phyloP scores from a whole-genome alignment of 2,888 invertebrate species.

The Horisme vitalbata region DNA sequence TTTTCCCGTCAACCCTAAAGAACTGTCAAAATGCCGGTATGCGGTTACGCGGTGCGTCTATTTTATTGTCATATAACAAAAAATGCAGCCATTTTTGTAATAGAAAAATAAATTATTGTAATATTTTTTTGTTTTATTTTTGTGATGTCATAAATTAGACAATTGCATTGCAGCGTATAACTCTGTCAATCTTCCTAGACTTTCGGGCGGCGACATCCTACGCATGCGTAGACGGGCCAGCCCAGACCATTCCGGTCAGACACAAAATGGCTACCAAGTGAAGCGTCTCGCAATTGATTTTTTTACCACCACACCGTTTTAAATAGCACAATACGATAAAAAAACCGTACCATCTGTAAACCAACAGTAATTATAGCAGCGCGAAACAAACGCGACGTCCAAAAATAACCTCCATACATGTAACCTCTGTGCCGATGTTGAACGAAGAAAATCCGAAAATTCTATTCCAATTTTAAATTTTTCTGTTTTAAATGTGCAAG shows the following conservation, averaged over 20 bases:
- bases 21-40: neutral
- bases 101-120: neutral
- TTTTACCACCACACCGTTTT: constrained; percentile 57
- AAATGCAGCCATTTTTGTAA: too few relatives aligned
- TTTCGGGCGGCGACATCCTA: constrained; percentile 47
- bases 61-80: too few relatives aligned
- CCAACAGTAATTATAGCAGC: constrained; percentile 19
- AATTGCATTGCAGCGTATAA: too few relatives aligned
- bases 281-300: constrained; percentile 69
- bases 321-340: constrained; percentile 40
- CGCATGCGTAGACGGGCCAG: constrained; percentile 61
- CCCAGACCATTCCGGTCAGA: constrained; percentile 56
- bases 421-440: constrained; percentile 29
- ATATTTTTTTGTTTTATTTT: neutral
- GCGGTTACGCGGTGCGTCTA: too few relatives aligned
- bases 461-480: constrained; percentile 28
- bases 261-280: constrained; percentile 69
- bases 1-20: too few relatives aligned
- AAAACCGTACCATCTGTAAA: constrained; percentile 28
- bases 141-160: too few relatives aligned
- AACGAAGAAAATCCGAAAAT: constrained; percentile 36
- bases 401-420: constrained; percentile 26
- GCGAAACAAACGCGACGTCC: constrained; percentile 11
- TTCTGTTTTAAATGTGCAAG: constrained; percentile 43
- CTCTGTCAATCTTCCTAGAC: constrained; percentile 36